Conservation (phyloP, 1,140 invertebrate species). For the Plodia interpunctella region DNA sequence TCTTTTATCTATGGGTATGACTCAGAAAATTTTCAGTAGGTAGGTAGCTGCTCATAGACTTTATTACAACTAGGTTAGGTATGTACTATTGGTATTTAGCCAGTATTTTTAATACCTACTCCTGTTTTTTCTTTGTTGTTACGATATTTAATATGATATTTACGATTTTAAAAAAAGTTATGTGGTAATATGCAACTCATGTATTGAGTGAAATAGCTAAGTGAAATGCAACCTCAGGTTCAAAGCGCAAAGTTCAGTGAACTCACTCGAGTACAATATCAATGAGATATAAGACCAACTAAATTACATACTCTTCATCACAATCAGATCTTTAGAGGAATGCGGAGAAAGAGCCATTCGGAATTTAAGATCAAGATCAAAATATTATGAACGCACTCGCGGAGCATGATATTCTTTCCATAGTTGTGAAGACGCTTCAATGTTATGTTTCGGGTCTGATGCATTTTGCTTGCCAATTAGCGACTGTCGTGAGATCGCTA, state of each 20-base stretch:
- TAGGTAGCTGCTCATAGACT: too few species aligned
- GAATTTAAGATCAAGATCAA: conserved; percentile 9
- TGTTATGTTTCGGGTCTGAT: conserved; percentile 6
- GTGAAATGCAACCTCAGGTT: neutral
- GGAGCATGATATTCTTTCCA: neutral
- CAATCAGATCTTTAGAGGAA: conserved; percentile 7
- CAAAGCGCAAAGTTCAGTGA: conserved; percentile 9
- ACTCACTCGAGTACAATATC: neutral
- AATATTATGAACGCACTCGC: neutral
- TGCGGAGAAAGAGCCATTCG: conserved; percentile 1
- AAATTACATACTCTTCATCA: conserved; percentile 7
- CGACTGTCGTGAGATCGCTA: neutral
- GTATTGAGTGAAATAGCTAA: neutral
- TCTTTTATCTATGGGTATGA: too few species aligned
- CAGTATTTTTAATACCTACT: neutral
- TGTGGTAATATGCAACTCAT: too few species aligned
- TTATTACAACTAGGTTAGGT: neutral
- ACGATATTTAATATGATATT: too few species aligned
- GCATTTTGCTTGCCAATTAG: conserved; percentile 2
- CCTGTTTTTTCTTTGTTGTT: neutral
- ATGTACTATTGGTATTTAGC: too few species aligned
- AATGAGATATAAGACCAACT: conserved; percentile 1
- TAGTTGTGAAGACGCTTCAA: neutral
- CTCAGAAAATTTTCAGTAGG: too few species aligned
- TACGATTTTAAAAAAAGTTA: too few species aligned